Evolutionary conservation across 2,797 vertebrate genomes (phyloP).

Genomic region (Pangasius krempfi): DNA sequence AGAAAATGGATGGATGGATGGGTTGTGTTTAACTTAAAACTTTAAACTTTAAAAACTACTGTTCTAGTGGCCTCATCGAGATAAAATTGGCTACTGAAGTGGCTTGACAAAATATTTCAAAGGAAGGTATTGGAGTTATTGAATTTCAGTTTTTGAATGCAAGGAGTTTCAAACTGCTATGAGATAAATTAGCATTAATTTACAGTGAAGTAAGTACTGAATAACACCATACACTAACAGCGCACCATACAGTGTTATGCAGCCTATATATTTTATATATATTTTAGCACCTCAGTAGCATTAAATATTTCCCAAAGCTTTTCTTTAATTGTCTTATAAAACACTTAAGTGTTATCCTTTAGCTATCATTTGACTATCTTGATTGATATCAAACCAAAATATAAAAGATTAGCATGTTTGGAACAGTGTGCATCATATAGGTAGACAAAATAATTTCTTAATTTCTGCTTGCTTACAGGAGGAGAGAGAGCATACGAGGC

Average conservation of each 20-base stretch:
- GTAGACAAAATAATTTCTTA: background rate
- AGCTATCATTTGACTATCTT: background rate
- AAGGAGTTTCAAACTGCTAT: background rate
- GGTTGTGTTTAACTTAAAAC: background rate
- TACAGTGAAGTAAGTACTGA: background rate
- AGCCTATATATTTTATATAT: background rate
- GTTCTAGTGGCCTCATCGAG: background rate
- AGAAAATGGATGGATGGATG: background rate
- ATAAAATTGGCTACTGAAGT: background rate
- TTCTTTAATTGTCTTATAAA: background rate
- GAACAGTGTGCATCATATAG: background rate
- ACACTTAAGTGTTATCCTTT: background rate
- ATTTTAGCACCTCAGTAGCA: background rate
- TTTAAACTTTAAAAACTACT: background rate
- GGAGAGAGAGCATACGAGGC: background rate
- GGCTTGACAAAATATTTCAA: background rate
- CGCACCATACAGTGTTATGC: background rate
- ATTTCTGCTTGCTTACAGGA: background rate
- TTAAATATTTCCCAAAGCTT: background rate
- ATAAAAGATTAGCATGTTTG: background rate
- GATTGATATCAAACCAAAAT: background rate
- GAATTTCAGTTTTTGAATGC: background rate
- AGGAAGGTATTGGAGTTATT: background rate
- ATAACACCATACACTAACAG: background rate
- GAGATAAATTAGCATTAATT: background rate